Evolutionary conservation across 2,888 invertebrate genomes (phyloP).

Genomic region (Silvanus unidentatus): DNA sequence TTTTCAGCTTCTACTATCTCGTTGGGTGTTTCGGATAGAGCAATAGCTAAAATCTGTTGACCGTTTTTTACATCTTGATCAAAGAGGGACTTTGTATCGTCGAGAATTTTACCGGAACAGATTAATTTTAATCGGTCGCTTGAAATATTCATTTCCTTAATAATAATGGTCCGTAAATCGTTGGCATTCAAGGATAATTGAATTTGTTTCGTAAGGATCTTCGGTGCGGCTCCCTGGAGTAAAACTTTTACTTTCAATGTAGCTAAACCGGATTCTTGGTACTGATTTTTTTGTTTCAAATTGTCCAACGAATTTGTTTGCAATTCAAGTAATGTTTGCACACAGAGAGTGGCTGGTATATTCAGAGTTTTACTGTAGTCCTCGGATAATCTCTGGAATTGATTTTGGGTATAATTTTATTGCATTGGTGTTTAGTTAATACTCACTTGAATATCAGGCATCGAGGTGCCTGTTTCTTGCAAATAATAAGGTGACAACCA

Average conservation of each 20-base stretch:
- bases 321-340: conserved; percentile 55
- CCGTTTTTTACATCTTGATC: conserved; percentile 64
- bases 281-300: conserved; percentile 62
- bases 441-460: conserved; percentile 47
- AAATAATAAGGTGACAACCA: conserved; percentile 69
- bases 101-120: conserved; percentile 59
- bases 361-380: conserved; percentile 54
- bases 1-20: conserved; percentile 39
- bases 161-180: conserved; percentile 53
- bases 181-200: conserved; percentile 50
- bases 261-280: conserved; percentile 65
- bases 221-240: conserved; percentile 49
- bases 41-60: conserved; percentile 60
- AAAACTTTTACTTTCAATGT: conserved; percentile 65
- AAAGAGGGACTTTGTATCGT: conserved; percentile 48
- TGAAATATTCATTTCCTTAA: conserved; percentile 46
- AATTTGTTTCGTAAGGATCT: conserved; percentile 52
- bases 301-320: conserved; percentile 67
- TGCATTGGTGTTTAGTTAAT: conserved; percentile 11
- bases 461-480: conserved; percentile 48
- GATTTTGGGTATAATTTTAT: too few relatives aligned
- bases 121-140: conserved; percentile 58
- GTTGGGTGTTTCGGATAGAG: conserved; percentile 40
- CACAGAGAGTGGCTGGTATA: conserved; percentile 49
- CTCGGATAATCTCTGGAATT: conserved; percentile 56